Conservation (phyloP, 2,113 vertebrate species). For the Ctenomys sociabilis region DNA sequence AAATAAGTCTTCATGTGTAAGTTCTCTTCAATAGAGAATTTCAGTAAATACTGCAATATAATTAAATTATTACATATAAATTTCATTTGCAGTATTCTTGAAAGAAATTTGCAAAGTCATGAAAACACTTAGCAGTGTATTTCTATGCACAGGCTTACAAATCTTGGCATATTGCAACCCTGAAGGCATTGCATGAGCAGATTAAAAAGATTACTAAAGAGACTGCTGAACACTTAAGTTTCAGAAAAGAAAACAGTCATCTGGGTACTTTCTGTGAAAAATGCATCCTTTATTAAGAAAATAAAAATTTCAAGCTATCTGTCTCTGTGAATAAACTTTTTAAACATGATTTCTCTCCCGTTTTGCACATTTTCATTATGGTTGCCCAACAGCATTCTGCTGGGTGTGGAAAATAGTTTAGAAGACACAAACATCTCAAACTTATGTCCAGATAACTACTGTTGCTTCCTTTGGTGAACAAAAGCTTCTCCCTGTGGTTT, state of each 20-base stretch:
- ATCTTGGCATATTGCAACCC: conserved; percentile 21
- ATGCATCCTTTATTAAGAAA: conserved; percentile 38
- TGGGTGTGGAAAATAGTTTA: background rate
- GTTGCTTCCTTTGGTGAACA: conserved; percentile 54
- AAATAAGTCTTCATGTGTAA: conserved; percentile 52
- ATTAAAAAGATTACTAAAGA: background rate
- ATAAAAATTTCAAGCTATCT: conserved; percentile 33
- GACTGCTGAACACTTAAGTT: background rate
- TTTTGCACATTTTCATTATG: background rate
- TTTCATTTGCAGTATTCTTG: conserved; percentile 30
- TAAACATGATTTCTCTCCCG: background rate
- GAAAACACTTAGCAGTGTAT: conserved; percentile 38
- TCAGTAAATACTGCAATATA: conserved; percentile 69
- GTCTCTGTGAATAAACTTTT: background rate
- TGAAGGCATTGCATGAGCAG: background rate
- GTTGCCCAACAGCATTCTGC: background rate
- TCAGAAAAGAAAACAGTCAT: background rate
- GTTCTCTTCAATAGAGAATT: conserved; percentile 66
- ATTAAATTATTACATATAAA: conserved; percentile 72
- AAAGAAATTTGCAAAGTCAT: background rate
- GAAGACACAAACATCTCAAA: background rate
- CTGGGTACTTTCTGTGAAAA: background rate
- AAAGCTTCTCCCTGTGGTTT: conserved; percentile 59
- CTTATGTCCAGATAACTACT: background rate
- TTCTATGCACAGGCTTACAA: conserved; percentile 14